phyloP scores from a whole-genome alignment of 2,113 vertebrate genomes.

The Riparia riparia region DNA sequence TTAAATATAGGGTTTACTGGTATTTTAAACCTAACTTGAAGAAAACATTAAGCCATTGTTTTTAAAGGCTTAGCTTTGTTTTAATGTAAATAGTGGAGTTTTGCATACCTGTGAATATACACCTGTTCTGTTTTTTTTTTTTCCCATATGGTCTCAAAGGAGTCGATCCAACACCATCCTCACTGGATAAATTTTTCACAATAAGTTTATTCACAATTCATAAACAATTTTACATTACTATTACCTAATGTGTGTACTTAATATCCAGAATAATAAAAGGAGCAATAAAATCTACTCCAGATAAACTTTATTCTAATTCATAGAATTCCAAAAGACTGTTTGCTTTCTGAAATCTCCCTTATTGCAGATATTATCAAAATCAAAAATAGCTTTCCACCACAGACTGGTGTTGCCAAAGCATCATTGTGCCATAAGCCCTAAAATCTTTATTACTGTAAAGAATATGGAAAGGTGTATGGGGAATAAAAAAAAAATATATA shows the following conservation, averaged over 20 bases:
- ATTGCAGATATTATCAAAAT: not conserved
- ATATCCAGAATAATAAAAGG: not conserved
- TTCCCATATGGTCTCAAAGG: not conserved
- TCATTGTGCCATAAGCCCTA: not conserved
- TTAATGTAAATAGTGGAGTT: not conserved
- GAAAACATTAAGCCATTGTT: not conserved
- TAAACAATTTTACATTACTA: not conserved
- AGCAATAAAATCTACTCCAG: not conserved
- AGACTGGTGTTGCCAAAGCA: not conserved
- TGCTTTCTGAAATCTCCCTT: not conserved
- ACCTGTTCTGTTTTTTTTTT: not conserved
- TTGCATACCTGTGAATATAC: not conserved
- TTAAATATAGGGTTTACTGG: not conserved
- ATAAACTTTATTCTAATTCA: not conserved
- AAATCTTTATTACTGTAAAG: not conserved
- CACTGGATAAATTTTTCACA: not conserved
- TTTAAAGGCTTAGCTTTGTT: not conserved
- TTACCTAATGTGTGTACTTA: not conserved
- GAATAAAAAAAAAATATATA: not conserved
- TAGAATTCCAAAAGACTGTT: not conserved
- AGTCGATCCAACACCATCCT: not conserved
- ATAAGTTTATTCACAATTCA: not conserved
- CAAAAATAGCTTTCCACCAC: not conserved
- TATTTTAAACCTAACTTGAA: not conserved
- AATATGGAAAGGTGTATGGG: not conserved